Evolutionary conservation across 2,888 invertebrate genomes (phyloP).

Genomic region (Pseudanteris insignis): DNA sequence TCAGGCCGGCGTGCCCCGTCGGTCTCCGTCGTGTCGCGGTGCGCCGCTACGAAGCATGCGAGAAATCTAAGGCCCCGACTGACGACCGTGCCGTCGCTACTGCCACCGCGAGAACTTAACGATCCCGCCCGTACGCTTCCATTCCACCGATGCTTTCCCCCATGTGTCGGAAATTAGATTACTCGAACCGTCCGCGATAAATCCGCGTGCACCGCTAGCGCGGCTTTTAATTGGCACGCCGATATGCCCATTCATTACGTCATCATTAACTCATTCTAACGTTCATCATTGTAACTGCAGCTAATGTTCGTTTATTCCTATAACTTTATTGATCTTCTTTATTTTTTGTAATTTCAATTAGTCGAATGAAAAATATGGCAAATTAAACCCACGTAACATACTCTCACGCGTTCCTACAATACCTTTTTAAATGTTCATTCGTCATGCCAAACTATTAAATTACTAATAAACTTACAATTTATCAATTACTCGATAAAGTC

Average conservation of each 20-base stretch:
- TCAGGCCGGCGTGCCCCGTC: too few species aligned
- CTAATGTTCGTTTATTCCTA: background rate
- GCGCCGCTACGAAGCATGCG: slow-evolving; percentile 5
- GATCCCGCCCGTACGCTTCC: slow-evolving; percentile 14
- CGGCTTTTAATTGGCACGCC: slow-evolving; percentile 34
- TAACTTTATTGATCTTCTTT: background rate
- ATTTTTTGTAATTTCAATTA: too few species aligned
- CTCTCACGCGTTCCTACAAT: too few species aligned
- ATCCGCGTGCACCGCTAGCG: slow-evolving; percentile 4
- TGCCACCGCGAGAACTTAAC: slow-evolving; percentile 25
- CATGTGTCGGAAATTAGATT: slow-evolving; percentile 30
- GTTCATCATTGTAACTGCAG: slow-evolving; percentile 26
- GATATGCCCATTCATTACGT: slow-evolving; percentile 23
- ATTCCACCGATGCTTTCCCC: slow-evolving; percentile 11
- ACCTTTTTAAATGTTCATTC: too few species aligned
- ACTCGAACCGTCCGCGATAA: slow-evolving; percentile 20
- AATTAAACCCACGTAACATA: too few species aligned
- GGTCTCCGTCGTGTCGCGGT: too few species aligned
- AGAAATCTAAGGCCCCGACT: slow-evolving; percentile 27
- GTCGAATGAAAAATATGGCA: too few species aligned
- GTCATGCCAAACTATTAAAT: too few species aligned
- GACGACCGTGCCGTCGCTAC: slow-evolving; percentile 7
- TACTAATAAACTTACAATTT: too few species aligned
- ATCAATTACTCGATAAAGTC: too few species aligned
- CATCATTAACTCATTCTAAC: slow-evolving; percentile 30